Percentiles rank a stretch among this genome's conserved stretches.
Evolutionary conservation across 1,140 invertebrate species (phyloP).

Genomic region (Drosophila insularis): DNA sequence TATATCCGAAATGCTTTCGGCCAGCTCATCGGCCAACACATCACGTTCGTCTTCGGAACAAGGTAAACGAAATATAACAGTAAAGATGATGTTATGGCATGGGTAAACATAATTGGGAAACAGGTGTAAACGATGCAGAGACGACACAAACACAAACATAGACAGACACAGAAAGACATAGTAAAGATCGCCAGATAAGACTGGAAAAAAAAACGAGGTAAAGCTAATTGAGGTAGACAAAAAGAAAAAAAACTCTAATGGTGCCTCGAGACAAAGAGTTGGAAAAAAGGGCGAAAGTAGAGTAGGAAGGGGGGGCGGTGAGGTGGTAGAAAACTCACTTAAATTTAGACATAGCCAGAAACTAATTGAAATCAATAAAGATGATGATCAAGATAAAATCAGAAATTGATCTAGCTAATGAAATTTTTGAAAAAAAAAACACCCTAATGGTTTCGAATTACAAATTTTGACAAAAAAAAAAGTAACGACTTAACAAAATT

Average conservation of each 20-base stretch:
- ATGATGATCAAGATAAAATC: not conserved
- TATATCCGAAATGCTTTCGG: constrained; percentile 71
- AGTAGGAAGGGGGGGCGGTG: not conserved
- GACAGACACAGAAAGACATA: not conserved
- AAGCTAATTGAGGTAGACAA: constrained; percentile 26
- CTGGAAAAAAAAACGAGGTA: constrained; percentile 28
- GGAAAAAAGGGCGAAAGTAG: not conserved
- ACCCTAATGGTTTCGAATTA: no score
- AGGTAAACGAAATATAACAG: constrained; percentile 63
- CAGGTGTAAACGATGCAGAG: constrained; percentile 62
- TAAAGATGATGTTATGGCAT: constrained; percentile 47
- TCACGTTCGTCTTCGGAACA: constrained; percentile 76
- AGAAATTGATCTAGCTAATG: not conserved
- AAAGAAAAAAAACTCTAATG: no score
- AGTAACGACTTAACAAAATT: no score
- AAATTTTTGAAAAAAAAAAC: not conserved
- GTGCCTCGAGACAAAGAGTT: not conserved
- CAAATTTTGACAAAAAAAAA: no score
- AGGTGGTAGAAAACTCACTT: not conserved
- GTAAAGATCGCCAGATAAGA: constrained; percentile 32
- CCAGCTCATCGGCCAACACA: constrained; percentile 64
- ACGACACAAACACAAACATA: not conserved
- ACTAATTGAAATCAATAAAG: not conserved
- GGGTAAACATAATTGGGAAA: constrained; percentile 63
- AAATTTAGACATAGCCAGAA: not conserved